Evolutionary conservation across 1,140 invertebrate species (phyloP), one percentile per base, ranked within the genome.

Genomic region (Eueides isabella): DNA sequence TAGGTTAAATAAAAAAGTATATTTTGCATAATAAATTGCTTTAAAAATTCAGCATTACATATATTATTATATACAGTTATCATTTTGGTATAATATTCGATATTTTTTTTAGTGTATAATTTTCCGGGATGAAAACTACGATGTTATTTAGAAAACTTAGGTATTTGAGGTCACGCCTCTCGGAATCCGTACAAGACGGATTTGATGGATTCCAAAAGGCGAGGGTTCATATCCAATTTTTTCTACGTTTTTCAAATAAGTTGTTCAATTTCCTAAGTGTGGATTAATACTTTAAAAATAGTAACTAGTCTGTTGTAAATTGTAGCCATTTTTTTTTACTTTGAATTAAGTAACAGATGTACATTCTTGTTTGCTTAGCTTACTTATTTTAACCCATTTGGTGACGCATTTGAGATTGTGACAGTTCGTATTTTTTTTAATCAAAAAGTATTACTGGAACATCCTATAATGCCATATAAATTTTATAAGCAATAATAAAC

Each of bases 1-100:
- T 55, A 55, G 48, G 23, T 12, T 55, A 55, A 55, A 55, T 55
- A 26, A 55, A 55, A 55, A 55, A n/a, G n/a, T n/a, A 23, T 55
- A 55, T 55, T 55, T 55, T 1, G 11, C 48, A 26, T 55, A 55
- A 23, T 23, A 23, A 55, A 55, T 23, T 55, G 7, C 19, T 55
- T 55, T 19, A 55, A 55, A 23, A 3, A 9, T 23, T 55, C 48
- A 55, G 48, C 48, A 55, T 55, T 55, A 55, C 9, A 19, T 55
- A 7, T 26, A 55, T 55, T 55, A 55, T 55, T 11, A 44, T 44
- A 19, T 48, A 55, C 11, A 44, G n/a, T 44, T 11, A 55, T 55
- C 23, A 55, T 26, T 26, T 55, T 11, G 9, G 48, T 23, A 55
- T 55, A 26, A 23, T 23, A 55, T 55, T 55, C 12, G 6, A 12